Evolutionary conservation across 2,797 vertebrate species (phyloP).

Genomic region (Myotis findleyi): DNA sequence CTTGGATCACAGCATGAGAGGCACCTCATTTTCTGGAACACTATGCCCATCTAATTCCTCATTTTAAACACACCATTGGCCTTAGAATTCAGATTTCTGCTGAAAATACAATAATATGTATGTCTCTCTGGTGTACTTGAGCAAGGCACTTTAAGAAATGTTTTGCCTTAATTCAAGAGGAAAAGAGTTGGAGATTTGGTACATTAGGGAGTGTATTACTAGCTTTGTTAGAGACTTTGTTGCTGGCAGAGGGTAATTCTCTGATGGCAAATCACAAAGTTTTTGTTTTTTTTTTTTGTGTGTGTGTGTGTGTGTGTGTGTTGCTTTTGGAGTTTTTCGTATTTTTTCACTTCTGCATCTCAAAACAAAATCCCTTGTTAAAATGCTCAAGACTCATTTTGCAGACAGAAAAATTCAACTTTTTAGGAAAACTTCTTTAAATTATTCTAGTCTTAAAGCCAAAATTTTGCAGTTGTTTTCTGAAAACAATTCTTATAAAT

Average conservation of each 20-base stretch:
- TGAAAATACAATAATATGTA: background rate
- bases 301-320: background rate
- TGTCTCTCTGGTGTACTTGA: background rate
- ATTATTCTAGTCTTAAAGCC: background rate
- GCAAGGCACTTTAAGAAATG: background rate
- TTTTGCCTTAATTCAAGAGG: background rate
- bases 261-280: background rate
- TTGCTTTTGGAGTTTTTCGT: too few species aligned
- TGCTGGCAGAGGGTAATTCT: background rate
- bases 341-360: background rate
- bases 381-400: background rate
- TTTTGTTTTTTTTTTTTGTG: background rate
- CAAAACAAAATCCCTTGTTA: background rate
- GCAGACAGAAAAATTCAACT: background rate
- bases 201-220: background rate
- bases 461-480: slow-evolving; percentile 36
- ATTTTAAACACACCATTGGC: background rate
- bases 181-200: background rate
- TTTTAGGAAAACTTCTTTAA: background rate
- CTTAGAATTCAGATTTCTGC: background rate
- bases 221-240: background rate
- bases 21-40: background rate
- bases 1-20: background rate
- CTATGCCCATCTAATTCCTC: background rate
- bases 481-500: background rate